Evolutionary conservation across 2,113 vertebrate species (phyloP).

Genomic region (Heptranchias perlo): DNA sequence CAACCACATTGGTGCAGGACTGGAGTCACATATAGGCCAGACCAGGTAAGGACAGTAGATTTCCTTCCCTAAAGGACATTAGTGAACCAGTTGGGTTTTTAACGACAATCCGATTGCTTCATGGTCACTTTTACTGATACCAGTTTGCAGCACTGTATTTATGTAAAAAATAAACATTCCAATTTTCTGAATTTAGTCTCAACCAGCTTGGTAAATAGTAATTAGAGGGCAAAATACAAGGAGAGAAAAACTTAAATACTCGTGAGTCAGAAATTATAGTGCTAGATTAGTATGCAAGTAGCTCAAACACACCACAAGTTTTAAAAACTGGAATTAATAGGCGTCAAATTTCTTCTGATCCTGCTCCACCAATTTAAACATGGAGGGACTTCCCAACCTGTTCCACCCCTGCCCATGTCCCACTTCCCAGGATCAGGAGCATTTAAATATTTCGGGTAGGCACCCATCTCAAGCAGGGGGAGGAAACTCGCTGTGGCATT

Average conservation of each 20-base stretch:
- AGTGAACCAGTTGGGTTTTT: not conserved
- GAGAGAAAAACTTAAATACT: not conserved
- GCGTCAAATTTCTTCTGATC: not conserved
- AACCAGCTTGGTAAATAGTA: not conserved
- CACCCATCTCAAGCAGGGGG: not conserved
- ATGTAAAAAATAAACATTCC: not conserved
- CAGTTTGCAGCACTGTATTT: slow-evolving; percentile 1
- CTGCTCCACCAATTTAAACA: not conserved
- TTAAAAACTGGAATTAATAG: not conserved
- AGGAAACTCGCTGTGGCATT: not conserved
- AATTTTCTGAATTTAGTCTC: not conserved
- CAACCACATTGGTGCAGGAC: no score
- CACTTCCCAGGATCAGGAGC: not conserved
- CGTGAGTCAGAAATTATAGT: not conserved
- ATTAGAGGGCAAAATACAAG: not conserved
- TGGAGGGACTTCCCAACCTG: not conserved
- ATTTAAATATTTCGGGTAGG: not conserved
- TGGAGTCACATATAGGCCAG: no score
- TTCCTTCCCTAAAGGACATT: no score
- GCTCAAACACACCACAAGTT: not conserved
- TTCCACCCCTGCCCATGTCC: not conserved
- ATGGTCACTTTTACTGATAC: not conserved
- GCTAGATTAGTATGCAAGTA: not conserved
- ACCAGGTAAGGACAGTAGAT: no score
- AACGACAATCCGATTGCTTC: not conserved